Evolutionary conservation across 2,888 invertebrate species (phyloP), one percentile per base, ranked within the genome.

Genomic region (Zhuqinia jingwanae): DNA sequence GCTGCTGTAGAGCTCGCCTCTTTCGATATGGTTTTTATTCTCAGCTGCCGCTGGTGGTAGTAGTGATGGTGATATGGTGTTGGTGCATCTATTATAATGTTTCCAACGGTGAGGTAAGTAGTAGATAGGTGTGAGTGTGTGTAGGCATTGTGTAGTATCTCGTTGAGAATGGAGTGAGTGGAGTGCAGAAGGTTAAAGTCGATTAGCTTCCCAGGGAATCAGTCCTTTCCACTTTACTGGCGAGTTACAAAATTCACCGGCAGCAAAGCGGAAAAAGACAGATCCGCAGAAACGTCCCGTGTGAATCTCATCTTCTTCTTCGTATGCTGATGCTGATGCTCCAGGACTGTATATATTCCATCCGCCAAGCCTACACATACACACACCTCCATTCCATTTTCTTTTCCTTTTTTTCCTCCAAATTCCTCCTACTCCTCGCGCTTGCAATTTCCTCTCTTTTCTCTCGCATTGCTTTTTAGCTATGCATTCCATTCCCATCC

Each of bases 231-330:
- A 93, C 94, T 94, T 93, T 94, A 93, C 94, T 94, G 94, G 93
- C 94, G 93, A 92, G 92, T 92, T 91, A 91, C 92, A 76, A 92
- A 91, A 91, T 87, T 88, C 63, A 88, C 83, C 94, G 94, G 94
- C 94, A 94, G 94, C 94, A 94, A 94, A 94, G 94, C 94, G 94
- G 94, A 94, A 94, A 94, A 94, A 94, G 94, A 94, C 94, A 94
- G 92, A 94, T 93, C 93, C 94, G 93, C 88, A 87, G 88, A 89
- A 90, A 90, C 89, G 85, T 85, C 79, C 85, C 78, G 70, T 70
- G 85, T 79, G 78, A 70, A 60, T 56, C 63, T 83, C 53, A 42
- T 75, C 53, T 68, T 76, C 56, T 36, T 36, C 36, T 36, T 6
- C 63, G n/a, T 30, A n/a, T n/a, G n/a, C 63, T 17, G 30, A 30